Base-by-base conservation (phyloP, 2,888 invertebrate species). In the Neria commutata region DNA sequence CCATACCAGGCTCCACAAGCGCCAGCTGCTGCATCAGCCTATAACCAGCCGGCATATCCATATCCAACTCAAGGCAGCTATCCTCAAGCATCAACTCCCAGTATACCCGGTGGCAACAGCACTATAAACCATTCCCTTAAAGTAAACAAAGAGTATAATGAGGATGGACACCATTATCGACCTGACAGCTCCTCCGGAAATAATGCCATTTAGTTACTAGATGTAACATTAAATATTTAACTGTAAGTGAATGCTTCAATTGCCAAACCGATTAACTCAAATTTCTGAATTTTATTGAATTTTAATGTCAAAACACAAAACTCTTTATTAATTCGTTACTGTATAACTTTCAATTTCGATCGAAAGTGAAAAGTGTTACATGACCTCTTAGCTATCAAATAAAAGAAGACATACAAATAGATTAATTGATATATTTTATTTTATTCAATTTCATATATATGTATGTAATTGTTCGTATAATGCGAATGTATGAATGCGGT, bases 91-190 rank as follows among this genome's bases (percentile, higher is more conserved):
- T n/a, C n/a, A n/a, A n/a, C n/a, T n/a, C n/a, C 56, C 16, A 45
- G 40, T 21, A 54, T 54, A 24, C 60, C 54, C 3, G 56, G 56
- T 3, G 63, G 61, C 26, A 21, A n/a, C 21, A 67, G 63, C 46
- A 60, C 37, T n/a, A 57, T 67, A 2, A 59, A 63, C 57, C 67
- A 65, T 33, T 61, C 63, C 3, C 53, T 63, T 3, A 67, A 65
- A 53, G 65, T 65, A 6, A 67, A 63, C 42, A 64, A 67, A 51
- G 63, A 61, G 54, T 67, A 67, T 40, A 34, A 58, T 3, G 64
- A 67, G 56, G 52, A 62, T 37, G 67, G 61, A 42, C 62, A 64
- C 40, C 63, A 65, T 3, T 58, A 62, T 50, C 50, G 55, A 19
- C 29, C 62, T 0, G 55, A 64, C 53, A 58, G 51, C 3, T 26